Evolutionary conservation across 2,113 vertebrate genomes (phyloP).

Genomic region (Leuciscus idus): DNA sequence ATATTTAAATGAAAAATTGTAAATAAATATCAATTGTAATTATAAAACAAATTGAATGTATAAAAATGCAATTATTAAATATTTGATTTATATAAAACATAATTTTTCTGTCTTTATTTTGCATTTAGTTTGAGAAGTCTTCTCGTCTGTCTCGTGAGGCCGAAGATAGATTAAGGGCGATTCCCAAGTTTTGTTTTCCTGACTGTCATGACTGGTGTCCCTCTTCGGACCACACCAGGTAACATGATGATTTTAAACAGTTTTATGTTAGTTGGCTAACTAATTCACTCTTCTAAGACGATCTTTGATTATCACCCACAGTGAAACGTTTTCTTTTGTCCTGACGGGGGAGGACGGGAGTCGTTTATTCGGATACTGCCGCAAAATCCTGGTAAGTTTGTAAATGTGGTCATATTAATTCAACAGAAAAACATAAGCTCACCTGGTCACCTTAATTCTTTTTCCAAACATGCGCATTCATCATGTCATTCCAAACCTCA

Average conservation of each 20-base stretch:
- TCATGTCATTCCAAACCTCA: neutral
- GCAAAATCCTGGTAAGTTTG: slow-evolving; percentile 92
- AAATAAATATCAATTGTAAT: neutral
- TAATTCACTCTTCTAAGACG: neutral
- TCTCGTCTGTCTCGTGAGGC: slow-evolving; percentile 88
- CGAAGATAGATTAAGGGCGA: slow-evolving; percentile 93
- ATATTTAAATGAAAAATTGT: neutral
- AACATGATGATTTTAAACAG: slow-evolving; percentile 41
- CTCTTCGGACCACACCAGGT: slow-evolving; percentile 87
- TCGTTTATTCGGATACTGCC: slow-evolving; percentile 98
- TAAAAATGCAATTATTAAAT: neutral
- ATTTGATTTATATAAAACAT: neutral
- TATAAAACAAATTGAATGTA: neutral
- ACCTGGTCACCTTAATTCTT: neutral
- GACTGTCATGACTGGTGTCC: slow-evolving; percentile 91
- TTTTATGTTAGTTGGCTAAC: neutral
- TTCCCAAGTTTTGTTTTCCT: slow-evolving; percentile 97
- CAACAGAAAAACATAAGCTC: neutral
- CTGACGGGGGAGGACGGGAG: slow-evolving; percentile 95
- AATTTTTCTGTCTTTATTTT: slow-evolving; percentile 3
- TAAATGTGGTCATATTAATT: slow-evolving; percentile 35
- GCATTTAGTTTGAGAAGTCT: slow-evolving; percentile 86
- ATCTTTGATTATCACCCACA: slow-evolving; percentile 65
- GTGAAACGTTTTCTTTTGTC: slow-evolving; percentile 97
- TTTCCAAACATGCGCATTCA: neutral